phyloP scores from a whole-genome alignment of 2,888 invertebrate species.

The Cosmorhoe ocellata region DNA sequence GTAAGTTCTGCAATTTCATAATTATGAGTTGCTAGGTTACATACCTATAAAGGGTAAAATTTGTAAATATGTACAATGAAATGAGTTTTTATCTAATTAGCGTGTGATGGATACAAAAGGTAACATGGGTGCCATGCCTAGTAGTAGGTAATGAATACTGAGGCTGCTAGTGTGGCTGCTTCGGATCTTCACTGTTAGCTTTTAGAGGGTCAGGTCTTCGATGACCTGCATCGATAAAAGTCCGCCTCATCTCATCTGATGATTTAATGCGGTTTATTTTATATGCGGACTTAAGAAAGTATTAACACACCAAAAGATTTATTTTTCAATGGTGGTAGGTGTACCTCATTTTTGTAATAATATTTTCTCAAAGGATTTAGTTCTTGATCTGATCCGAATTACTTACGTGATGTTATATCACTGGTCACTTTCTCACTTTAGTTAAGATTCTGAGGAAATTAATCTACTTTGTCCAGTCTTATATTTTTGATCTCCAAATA shows the following conservation, averaged over 20 bases:
- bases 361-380: constrained; percentile 40
- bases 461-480: constrained; percentile 28
- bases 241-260: constrained; percentile 40
- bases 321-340: constrained; percentile 56
- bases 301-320: constrained; percentile 78
- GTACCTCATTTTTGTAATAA: constrained; percentile 48
- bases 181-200: constrained; percentile 14
- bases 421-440: neutral
- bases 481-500: constrained; percentile 42
- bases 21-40: neutral
- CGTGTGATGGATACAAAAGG: constrained; percentile 17
- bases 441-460: neutral
- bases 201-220: constrained; percentile 14
- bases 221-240: constrained; percentile 36
- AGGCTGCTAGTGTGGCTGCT: constrained; percentile 11
- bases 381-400: constrained; percentile 44
- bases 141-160: neutral
- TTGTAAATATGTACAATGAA: no score
- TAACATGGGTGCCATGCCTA: constrained; percentile 7
- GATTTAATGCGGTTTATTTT: constrained; percentile 35
- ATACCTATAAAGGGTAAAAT: neutral
- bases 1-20: no score
- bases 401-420: constrained; percentile 39
- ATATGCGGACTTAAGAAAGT: constrained; percentile 63
- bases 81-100: no score